A percentile compares a stretch with the other conserved stretches of the same genome.
Evolutionary conservation across 2,888 invertebrate species (phyloP).

Genomic region (Ormyrus thymus): DNA sequence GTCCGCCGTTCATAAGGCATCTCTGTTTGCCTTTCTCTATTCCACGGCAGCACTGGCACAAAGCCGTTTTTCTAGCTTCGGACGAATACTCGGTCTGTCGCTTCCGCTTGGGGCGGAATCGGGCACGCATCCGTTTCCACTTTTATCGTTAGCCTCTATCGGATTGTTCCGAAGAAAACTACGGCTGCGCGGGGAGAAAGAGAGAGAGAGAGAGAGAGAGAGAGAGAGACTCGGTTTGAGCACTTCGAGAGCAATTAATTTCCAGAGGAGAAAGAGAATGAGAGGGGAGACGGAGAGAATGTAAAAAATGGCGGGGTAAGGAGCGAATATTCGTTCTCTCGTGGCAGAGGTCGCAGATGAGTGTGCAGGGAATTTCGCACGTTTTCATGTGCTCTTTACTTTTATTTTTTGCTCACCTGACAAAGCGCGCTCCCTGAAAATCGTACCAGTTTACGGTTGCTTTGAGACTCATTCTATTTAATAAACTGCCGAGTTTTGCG

Average conservation of each 20-base stretch:
- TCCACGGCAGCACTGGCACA: too few relatives aligned
- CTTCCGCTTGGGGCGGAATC: slow-evolving; percentile 37
- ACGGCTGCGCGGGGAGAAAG: background rate
- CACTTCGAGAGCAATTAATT: slow-evolving; percentile 40
- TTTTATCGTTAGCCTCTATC: slow-evolving; percentile 36
- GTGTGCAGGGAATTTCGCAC: slow-evolving; percentile 8
- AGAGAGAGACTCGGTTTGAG: slow-evolving; percentile 21
- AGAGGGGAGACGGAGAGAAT: background rate
- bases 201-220: background rate
- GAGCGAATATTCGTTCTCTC: slow-evolving; percentile 23
- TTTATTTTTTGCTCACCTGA: slow-evolving; percentile 12
- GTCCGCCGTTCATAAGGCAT: too few relatives aligned
- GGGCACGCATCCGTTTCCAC: slow-evolving; percentile 36
- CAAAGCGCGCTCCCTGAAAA: background rate
- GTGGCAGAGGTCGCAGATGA: too few relatives aligned
- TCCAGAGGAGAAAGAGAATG: background rate
- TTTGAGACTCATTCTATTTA: background rate
- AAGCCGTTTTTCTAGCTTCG: slow-evolving; percentile 22
- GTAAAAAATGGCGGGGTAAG: background rate
- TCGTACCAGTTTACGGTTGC: background rate
- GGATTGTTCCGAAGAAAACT: slow-evolving; percentile 41
- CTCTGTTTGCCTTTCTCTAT: background rate
- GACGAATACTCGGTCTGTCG: slow-evolving; percentile 38
- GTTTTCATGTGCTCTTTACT: background rate
- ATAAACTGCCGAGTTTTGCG: too few relatives aligned